Evolutionary conservation across 2,113 vertebrate species (phyloP), one percentile per base, ranked within the genome.

Genomic region (Poeciliopsis prolifica): DNA sequence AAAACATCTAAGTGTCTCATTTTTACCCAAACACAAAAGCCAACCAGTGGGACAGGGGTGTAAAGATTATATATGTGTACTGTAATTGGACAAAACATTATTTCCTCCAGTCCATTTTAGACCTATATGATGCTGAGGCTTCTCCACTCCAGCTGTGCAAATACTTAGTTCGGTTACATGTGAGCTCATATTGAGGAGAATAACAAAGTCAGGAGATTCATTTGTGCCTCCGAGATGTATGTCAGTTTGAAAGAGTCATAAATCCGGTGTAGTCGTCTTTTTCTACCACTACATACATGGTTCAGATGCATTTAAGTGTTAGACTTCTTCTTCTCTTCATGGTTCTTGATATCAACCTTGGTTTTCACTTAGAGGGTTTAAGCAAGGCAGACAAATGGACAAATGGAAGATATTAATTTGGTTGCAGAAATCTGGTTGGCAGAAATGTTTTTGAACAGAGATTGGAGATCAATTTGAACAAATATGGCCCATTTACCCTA

Each of bases 251-350:
- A 80, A n/a, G 58, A 54, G 68, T 44, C 26, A 33, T 51, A 42
- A 75, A 63, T 30, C 2, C n/a, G 12, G n/a, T 40, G 15, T 22
- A 48, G 29, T 17, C 69, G 26, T 58, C 51, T 58, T n/a, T 17
- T 58, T 58, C 37, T 54, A 68, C n/a, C 28, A 8, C 61, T 80
- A 31, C 72, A 40, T 61, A 74, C 63, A 71, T 65, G 79, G 62
- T 17, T 77, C 31, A 8, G 24, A 74, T 30, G 12, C 76, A 84
- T 2, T 61, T 51, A 30, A 19, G n/a, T 68, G 62, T 68, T 5
- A 17, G 64, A 61, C 78, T 74, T 58, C 42, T 77, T 80, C 73
- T 83, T 77, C 67, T 75, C 64, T 51, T 13, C 1, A 11, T 68
- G 51, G 35, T 29, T 64, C 68, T 37, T 74, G 74, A 77, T 74